Conservation (phyloP, 23 tunicate genomes). For the Ascidia mentula region DNA sequence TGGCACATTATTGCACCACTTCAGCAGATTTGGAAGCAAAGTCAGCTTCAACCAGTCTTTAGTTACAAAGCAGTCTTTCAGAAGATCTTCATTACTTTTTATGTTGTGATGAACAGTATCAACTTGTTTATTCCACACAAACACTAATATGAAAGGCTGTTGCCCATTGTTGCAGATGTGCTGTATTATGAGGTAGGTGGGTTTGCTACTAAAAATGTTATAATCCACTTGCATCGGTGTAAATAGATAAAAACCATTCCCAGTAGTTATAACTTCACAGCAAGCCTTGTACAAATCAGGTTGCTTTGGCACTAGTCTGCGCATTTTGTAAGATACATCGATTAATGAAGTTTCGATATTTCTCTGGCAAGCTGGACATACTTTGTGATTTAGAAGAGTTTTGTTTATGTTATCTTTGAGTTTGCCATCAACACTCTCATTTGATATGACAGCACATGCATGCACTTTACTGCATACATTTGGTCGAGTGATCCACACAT, state of each 20-base stretch:
- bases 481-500: slow-evolving; percentile 82
- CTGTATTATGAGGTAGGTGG: background rate
- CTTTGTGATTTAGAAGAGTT: background rate
- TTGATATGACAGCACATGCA: slow-evolving; percentile 40
- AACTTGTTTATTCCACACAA: background rate
- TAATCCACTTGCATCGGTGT: background rate
- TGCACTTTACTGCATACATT: slow-evolving; percentile 73
- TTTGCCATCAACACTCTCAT: background rate
- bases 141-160: background rate
- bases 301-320: slow-evolving; percentile 54
- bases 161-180: background rate
- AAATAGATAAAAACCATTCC: slow-evolving; percentile 4
- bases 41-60: slow-evolving; percentile 50
- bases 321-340: background rate
- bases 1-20: slow-evolving; percentile 46
- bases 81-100: background rate
- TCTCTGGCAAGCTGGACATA: background rate
- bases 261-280: slow-evolving; percentile 28
- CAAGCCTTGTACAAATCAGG: slow-evolving; percentile 16
- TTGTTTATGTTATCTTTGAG: background rate
- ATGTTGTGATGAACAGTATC: background rate
- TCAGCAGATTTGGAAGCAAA: slow-evolving; percentile 38
- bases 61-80: slow-evolving; percentile 53
- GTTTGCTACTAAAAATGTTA: background rate
- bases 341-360: background rate